Evolutionary conservation across 2,113 vertebrate species (phyloP).

Genomic region (Oreochromis tanganicae): DNA sequence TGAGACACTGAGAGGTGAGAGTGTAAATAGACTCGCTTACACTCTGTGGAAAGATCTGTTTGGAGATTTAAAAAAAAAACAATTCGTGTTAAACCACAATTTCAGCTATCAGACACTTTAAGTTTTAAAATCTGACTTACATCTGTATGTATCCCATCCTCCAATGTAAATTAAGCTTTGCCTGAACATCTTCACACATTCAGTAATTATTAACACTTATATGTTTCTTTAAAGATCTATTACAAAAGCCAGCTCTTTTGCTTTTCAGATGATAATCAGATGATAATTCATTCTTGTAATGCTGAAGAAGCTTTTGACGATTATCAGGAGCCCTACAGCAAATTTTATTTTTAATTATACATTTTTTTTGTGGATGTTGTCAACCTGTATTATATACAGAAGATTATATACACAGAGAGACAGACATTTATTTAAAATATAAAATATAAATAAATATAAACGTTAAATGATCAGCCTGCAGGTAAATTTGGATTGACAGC

Average conservation of each 20-base stretch:
- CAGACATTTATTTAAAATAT: not conserved
- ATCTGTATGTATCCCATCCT: not conserved
- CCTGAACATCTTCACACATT: not conserved
- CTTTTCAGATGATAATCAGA: not conserved
- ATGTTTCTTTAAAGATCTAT: not conserved
- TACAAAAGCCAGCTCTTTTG: not conserved
- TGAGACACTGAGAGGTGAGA: slow-evolving; percentile 9
- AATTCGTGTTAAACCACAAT: not conserved
- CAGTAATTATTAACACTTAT: not conserved
- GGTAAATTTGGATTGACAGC: not conserved
- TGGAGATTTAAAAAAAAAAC: not conserved
- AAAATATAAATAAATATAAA: no score
- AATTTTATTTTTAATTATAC: not conserved
- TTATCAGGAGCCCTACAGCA: not conserved
- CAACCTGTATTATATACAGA: not conserved
- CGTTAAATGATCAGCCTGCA: not conserved
- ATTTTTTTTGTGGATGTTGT: not conserved
- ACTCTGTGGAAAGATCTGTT: not conserved
- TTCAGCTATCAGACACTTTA: not conserved
- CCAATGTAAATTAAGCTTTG: not conserved
- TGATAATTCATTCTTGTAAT: not conserved
- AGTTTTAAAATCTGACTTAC: not conserved
- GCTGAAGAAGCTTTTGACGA: not conserved
- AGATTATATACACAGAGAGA: not conserved
- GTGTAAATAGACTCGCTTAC: not conserved